Evolutionary conservation across 2,888 invertebrate species (phyloP), one percentile per base, ranked within the genome.

Genomic region (Agapostemon virescens): DNA sequence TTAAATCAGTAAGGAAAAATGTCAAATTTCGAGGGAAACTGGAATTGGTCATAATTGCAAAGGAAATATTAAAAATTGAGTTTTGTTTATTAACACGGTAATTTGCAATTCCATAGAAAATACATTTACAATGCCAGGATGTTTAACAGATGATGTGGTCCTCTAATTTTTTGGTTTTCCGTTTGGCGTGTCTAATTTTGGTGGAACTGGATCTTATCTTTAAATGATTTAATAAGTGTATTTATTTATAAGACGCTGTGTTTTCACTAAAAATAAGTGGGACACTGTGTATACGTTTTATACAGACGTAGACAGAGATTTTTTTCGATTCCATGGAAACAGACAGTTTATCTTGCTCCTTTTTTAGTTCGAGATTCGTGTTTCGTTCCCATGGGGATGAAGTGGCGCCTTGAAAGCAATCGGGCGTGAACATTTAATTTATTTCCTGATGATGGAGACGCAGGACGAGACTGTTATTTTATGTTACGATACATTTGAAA

Each of bases 361-460:
- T 26, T 66, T 67, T 58, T 30, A 9, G 20, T n/a, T 26, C 11
- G 40, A 23, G 36, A 26, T 23, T 58, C 40, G 26, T 36, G 20
- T 23, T 67, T 38, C n/a, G 6, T 66, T 52, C 55, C 55, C 72
- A 42, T 67, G 30, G 69, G 61, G 61, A 15, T 23, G 58, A 63
- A 30, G n/a, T 17, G 26, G 7, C 33, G 13, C 26, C 42, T 36
- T 17, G 26, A 30, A 45, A 36, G 63, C 42, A 75, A 75, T 36
- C 61, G 33, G 13, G 33, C 1, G 26, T 69, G 40, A 63, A 33
- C 40, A 75, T 77, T 75, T 67, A 63, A 76, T 78, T 78, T 78
- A 74, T 74, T 42, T 40, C 49, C 17, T 13, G 4, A 33, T 26
- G 45, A 33, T 11, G 20, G 42, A 26, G 5, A 66, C 23, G 5